Conservation (phyloP, 2,113 vertebrate species). For the Xenopus laevis region DNA sequence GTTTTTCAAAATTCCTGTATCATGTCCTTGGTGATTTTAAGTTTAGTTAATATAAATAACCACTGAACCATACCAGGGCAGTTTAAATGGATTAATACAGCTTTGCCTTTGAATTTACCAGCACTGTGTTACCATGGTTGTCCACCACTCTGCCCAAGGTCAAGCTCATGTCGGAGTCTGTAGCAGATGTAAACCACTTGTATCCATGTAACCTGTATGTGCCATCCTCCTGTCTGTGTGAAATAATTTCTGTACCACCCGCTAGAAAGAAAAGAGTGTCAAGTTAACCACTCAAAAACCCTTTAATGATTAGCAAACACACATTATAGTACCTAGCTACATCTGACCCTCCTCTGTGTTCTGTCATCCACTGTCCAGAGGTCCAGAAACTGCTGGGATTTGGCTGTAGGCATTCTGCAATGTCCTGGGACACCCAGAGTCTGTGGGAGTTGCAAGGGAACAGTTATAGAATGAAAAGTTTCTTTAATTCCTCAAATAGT, state of each 20-base stretch:
- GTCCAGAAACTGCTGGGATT: slow-evolving; percentile 77
- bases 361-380: slow-evolving; percentile 90
- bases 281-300: not conserved
- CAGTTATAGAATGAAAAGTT: too few relatives aligned
- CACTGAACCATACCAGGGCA: too few relatives aligned
- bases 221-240: slow-evolving; percentile 69
- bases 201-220: slow-evolving; percentile 73
- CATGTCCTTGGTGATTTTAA: too few relatives aligned
- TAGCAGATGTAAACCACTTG: slow-evolving; percentile 85
- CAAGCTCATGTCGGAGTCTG: slow-evolving; percentile 77
- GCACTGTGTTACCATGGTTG: slow-evolving; percentile 57
- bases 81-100: not conserved
- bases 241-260: slow-evolving; percentile 72
- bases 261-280: slow-evolving; percentile 50
- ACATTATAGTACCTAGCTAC: slow-evolving; percentile 64
- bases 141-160: slow-evolving; percentile 73
- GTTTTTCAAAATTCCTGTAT: too few relatives aligned
- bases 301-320: not conserved
- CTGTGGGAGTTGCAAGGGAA: slow-evolving; percentile 48
- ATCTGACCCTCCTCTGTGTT: slow-evolving; percentile 80
- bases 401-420: slow-evolving; percentile 60
- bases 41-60: too few relatives aligned
- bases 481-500: too few relatives aligned
- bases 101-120: slow-evolving; percentile 47
- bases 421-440: slow-evolving; percentile 58